Conservation (phyloP, 2,888 invertebrate genomes). For the Anorthoa munda region DNA sequence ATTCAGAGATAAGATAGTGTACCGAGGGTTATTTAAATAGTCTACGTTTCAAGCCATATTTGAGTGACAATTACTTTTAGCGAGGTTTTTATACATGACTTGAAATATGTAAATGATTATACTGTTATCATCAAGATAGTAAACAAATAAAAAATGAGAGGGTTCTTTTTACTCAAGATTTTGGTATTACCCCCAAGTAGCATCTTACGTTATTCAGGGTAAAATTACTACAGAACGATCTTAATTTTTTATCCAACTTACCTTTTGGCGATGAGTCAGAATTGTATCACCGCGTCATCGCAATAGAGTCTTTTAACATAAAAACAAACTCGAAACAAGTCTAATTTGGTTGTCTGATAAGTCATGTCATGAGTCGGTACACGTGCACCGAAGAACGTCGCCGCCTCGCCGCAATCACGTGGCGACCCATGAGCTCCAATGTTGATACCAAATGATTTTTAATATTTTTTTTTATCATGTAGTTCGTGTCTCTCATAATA, state of each 20-base stretch:
- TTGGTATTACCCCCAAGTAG: not conserved
- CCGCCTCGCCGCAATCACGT: slow-evolving; percentile 51
- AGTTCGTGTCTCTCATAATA: not conserved
- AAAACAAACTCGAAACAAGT: slow-evolving; percentile 20
- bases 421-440: slow-evolving; percentile 50
- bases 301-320: slow-evolving; percentile 15
- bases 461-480: slow-evolving; percentile 1
- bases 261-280: slow-evolving; percentile 45
- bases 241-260: slow-evolving; percentile 9
- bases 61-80: slow-evolving; percentile 11
- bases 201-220: not conserved
- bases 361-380: slow-evolving; percentile 60
- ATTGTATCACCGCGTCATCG: slow-evolving; percentile 23
- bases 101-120: not conserved
- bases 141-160: not conserved
- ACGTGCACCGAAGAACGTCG: slow-evolving; percentile 59
- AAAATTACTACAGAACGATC: not conserved
- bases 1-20: slow-evolving; percentile 45
- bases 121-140: slow-evolving; percentile 21
- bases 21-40: slow-evolving; percentile 4
- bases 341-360: slow-evolving; percentile 62
- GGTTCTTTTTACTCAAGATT: not conserved
- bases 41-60: not conserved
- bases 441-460: slow-evolving; percentile 15
- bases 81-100: not conserved